These are phyloP conservation scores for Corythornis cristatus DNA, from an alignment of 2,113 vertebrate genomes.

Conservation along the genomic window DNA sequence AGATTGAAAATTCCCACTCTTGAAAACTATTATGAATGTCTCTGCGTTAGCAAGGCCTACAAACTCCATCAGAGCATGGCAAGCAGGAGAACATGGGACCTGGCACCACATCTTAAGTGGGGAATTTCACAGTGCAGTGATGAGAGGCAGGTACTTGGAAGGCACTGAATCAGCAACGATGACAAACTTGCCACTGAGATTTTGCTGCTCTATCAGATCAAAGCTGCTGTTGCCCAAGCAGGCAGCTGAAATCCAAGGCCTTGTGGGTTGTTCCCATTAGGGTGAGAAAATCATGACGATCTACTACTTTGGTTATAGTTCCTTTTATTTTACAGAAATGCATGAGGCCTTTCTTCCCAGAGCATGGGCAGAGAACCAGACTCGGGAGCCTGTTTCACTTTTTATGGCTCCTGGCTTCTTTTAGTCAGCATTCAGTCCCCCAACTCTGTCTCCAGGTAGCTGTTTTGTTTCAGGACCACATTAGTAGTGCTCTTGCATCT, in stretches of 20 bases:
- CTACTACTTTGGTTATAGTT: background rate
- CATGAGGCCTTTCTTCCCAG: background rate
- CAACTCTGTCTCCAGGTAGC: conserved; percentile 40
- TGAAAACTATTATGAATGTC: background rate
- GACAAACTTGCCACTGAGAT: background rate
- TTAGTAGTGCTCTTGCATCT: conserved; percentile 37
- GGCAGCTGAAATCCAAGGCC: background rate
- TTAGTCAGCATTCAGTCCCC: conserved; percentile 22
- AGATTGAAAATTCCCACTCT: background rate
- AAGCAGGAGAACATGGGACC: background rate
- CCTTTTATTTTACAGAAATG: background rate
- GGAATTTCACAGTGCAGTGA: background rate
- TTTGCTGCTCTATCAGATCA: background rate
- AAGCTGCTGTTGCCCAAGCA: background rate
- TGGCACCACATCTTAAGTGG: background rate
- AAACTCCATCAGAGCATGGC: conserved; percentile 28
- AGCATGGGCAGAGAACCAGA: background rate
- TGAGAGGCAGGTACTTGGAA: background rate
- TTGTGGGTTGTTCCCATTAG: background rate
- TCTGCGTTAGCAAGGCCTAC: background rate
- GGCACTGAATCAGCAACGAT: background rate
- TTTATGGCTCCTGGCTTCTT: conserved; percentile 30
- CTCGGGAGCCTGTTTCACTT: conserved; percentile 24
- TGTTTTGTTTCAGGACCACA: conserved; percentile 43
- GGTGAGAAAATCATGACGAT: background rate